A percentile compares a stretch with the other conserved stretches of the same genome.
Evolutionary conservation across 1,140 invertebrate species (phyloP).

Genomic region (Zeugodacus cucurbitae): DNA sequence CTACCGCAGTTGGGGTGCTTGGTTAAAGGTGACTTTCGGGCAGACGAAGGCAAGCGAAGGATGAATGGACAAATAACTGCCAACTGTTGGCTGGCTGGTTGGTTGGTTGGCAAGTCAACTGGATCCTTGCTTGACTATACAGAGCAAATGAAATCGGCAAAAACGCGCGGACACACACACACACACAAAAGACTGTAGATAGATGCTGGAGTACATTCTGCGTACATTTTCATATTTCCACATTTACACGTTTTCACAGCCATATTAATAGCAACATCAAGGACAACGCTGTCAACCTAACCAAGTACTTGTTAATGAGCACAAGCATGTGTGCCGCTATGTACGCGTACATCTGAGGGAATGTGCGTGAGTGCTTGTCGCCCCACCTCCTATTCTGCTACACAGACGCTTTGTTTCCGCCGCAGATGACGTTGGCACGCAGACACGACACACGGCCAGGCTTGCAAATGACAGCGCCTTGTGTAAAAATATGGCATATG

Average conservation of each 20-base stretch:
- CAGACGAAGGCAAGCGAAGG: neutral
- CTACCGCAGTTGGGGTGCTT: neutral
- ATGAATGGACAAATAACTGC: neutral
- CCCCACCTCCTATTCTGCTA: neutral
- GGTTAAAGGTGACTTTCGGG: slow-evolving; percentile 6
- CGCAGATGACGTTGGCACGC: neutral
- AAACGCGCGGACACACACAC: neutral
- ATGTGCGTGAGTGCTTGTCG: neutral
- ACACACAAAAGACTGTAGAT: neutral
- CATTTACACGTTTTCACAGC: neutral
- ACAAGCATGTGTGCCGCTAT: neutral
- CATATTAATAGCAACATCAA: slow-evolving; percentile 29
- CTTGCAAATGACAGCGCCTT: neutral
- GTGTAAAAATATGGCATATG: neutral
- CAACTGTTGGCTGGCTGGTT: neutral
- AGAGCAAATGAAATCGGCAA: neutral
- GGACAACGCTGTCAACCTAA: slow-evolving; percentile 33
- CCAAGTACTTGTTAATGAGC: slow-evolving; percentile 34
- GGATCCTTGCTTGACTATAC: neutral
- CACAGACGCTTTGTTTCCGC: neutral
- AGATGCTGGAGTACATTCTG: neutral
- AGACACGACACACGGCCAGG: neutral
- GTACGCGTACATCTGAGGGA: neutral
- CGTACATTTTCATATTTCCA: neutral
- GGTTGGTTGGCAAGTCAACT: neutral